Evolutionary conservation across 2,888 invertebrate species (phyloP).

Genomic region (Sinopyrophorus schimmeli): DNA sequence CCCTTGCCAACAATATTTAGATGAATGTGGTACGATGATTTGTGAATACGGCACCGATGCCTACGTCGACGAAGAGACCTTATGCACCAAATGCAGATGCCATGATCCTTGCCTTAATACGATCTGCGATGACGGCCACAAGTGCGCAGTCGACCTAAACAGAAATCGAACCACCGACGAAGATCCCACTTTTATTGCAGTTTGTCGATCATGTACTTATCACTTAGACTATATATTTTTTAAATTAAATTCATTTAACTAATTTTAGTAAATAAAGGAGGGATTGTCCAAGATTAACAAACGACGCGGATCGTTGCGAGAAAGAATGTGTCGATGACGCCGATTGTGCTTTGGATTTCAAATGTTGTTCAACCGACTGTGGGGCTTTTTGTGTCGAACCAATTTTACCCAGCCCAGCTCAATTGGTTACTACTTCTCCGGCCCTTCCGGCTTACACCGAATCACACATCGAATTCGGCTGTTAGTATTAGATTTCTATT

Average conservation of each 20-base stretch:
- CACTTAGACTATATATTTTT: neutral
- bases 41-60: constrained; percentile 76
- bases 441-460: constrained; percentile 51
- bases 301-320: constrained; percentile 61
- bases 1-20: constrained; percentile 61
- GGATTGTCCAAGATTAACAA: constrained; percentile 64
- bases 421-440: constrained; percentile 50
- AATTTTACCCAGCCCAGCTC: constrained; percentile 47
- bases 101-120: constrained; percentile 72
- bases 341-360: constrained; percentile 75
- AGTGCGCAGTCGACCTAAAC: constrained; percentile 70
- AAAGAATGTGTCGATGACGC: constrained; percentile 79
- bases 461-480: constrained; percentile 42
- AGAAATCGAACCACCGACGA: constrained; percentile 45
- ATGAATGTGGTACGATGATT: constrained; percentile 65
- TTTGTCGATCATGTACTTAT: constrained; percentile 65
- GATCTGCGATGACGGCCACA: constrained; percentile 65
- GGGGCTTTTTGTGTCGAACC: constrained; percentile 71
- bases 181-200: constrained; percentile 59
- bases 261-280: constrained; percentile 67
- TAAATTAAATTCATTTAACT: constrained; percentile 8
- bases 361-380: constrained; percentile 84
- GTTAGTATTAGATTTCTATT: constrained; percentile 42
- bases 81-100: constrained; percentile 75
- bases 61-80: constrained; percentile 59